Base-by-base conservation (phyloP, 1,140 invertebrate genomes). In the Brachionus sp. region DNA sequence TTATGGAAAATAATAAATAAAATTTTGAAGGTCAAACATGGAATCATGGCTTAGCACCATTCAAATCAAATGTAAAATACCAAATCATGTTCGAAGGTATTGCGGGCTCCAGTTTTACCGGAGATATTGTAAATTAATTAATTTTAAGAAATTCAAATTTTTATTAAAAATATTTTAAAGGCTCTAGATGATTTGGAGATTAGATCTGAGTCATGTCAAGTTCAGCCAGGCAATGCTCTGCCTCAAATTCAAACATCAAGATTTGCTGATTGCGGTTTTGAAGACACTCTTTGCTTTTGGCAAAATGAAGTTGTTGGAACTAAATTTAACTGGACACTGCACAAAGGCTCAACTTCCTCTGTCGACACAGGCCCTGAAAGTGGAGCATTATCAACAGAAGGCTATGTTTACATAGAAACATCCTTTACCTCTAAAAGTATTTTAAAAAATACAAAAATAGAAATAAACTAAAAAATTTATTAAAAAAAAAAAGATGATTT, bases 31-130 rank as follows among this genome's bases (percentile, higher is more conserved):
- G 77, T 57, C 46, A 66, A 39, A 13, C 37, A 35, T 82, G 80
- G 80, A 33, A 66, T 10, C 66, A 66, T 35, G 80, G 80, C 12
- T 19, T 70, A 42, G 62, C 66, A 46, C 80, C 62, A 12, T 44
- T 82, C 35, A 50, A 68, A 70, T 66, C 80, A 42, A 46, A 70
- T 53, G 25, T 9, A 16, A 46, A 29, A 50, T 37, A 68, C 44
- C 80, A 86, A 85, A 66, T 86, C 9, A 57, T 85, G 10, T 86
- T 86, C 82, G 85, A 86, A 68, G 93, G 92, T n/a, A 88, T 93
- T 0, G 88, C 92, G 50, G 93, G 93, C 0, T 84, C 83, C 1
- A 91, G 90, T 84, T 92, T 91, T 84, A 90, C 92, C 0, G 93
- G 93, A 77, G 93, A 93, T 85, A 93, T 93, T 44, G 93, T 80